Base-by-base conservation (phyloP, 1,140 invertebrate genomes). In the Grapholita molesta region DNA sequence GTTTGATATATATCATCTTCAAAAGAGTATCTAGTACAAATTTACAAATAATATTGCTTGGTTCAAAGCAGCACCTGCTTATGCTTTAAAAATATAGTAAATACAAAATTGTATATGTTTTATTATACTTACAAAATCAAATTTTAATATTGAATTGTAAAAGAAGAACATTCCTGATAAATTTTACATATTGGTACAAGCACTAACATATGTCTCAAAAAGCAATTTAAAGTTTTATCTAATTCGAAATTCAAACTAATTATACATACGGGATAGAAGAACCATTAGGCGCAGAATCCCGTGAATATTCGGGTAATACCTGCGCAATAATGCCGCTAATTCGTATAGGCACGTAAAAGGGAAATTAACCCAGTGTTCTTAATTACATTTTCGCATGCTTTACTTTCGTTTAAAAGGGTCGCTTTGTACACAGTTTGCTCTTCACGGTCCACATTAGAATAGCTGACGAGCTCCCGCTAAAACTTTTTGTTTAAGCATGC, bases 341-440 rank as follows among this genome's bases (percentile, higher is more conserved):
- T 83, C 78, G 70, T 80, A 85, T 82, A 84, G 78, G 75, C 86
- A 90, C 84, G 85, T 85, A 82, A 88, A 88, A 82, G 74, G 78
- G 76, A 74, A 84, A 89, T 88, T 88, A 90, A 86, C 86, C 85
- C 81, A 86, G 71, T 86, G 78, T 83, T 81, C 85, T 82, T 87
- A 89, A 90, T 89, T 89, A 89, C 83, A 81, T 85, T 88, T 88
- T 88, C 88, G 85, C 86, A 90, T 90, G 86, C 82, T 85, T 86
- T 81, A 82, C 73, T 85, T 87, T 83, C 79, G 76, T 78, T 85
- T 85, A 82, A 88, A 89, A 84, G 84, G 86, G 83, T 84, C 81
- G 80, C 81, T 82, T 80, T 82, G 72, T 79, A 83, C 74, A 81
- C 75, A 77, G 70, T 79, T 78, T 78, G 75, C 73, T 67, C 71